Evolutionary conservation across 1,140 invertebrate species (phyloP).

Genomic region (Adoxophyes honmai): DNA sequence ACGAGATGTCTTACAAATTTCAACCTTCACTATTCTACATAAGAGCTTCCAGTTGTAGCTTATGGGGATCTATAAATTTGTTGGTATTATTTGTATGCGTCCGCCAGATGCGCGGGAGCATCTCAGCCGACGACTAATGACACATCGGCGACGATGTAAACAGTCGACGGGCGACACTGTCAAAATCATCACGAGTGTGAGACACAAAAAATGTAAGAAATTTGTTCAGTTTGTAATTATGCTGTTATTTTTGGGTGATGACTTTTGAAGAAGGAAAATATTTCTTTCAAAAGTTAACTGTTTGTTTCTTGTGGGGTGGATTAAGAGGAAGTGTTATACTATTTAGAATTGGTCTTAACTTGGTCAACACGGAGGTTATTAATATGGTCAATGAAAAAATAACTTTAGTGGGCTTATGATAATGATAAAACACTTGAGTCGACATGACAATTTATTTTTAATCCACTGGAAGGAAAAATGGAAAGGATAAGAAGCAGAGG

Average conservation of each 20-base stretch:
- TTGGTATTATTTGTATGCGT: slow-evolving; percentile 24
- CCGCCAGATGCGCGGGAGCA: slow-evolving; percentile 37
- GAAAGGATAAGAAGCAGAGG: too few species aligned
- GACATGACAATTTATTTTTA: too few species aligned
- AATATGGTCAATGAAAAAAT: too few species aligned
- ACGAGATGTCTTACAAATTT: slow-evolving; percentile 14
- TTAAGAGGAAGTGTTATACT: too few species aligned
- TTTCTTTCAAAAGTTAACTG: too few species aligned
- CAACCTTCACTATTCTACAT: neutral
- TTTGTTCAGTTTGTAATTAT: slow-evolving; percentile 26
- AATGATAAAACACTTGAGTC: too few species aligned
- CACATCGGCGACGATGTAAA: slow-evolving; percentile 63
- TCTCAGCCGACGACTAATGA: slow-evolving; percentile 64
- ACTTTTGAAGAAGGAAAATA: neutral
- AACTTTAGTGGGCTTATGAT: too few species aligned
- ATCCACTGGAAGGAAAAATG: too few species aligned
- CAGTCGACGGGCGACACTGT: slow-evolving; percentile 57
- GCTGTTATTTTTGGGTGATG: neutral
- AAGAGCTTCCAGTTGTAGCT: too few species aligned
- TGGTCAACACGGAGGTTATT: too few species aligned
- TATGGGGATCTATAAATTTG: slow-evolving; percentile 10
- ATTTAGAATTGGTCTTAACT: too few species aligned
- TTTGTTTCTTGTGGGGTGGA: too few species aligned
- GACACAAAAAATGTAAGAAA: slow-evolving; percentile 40
- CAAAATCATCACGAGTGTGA: slow-evolving; percentile 51